Conservation (phyloP, 2,797 vertebrate species). For the Botia kubotai region DNA sequence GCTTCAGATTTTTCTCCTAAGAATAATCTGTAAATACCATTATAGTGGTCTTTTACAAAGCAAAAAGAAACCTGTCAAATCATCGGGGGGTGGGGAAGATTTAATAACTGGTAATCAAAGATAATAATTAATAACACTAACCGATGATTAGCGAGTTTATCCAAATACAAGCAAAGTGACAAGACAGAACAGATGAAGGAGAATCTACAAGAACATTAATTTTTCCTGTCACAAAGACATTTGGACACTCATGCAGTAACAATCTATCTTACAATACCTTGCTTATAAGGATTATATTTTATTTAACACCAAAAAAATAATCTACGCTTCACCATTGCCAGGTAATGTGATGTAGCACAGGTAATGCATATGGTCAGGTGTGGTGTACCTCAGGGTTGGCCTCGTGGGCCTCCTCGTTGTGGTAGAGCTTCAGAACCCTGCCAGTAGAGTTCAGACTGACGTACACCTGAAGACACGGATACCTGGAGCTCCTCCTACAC, state of each 20-base stretch:
- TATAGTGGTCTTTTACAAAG: not conserved
- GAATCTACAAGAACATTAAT: not conserved
- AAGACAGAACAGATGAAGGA: not conserved
- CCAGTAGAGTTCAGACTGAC: slow-evolving; percentile 89
- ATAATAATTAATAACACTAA: slow-evolving; percentile 1
- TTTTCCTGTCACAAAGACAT: not conserved
- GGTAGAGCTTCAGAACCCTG: slow-evolving; percentile 84
- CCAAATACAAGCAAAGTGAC: not conserved
- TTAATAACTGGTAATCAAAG: not conserved
- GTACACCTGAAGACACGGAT: slow-evolving; percentile 93
- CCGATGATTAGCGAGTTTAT: not conserved
- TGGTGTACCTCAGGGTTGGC: slow-evolving; percentile 85
- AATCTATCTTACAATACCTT: not conserved
- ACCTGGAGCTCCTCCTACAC: slow-evolving; percentile 89
- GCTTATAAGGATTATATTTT: not conserved
- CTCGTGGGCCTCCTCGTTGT: slow-evolving; percentile 90
- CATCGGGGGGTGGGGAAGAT: not conserved
- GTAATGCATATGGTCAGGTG: not conserved
- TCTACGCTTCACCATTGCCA: not conserved
- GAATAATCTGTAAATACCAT: not conserved
- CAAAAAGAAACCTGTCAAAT: not conserved
- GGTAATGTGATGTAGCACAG: slow-evolving; percentile 3
- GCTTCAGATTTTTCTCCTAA: no score
- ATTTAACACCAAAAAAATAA: not conserved
- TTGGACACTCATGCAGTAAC: not conserved